Conservation (phyloP, 2,113 vertebrate genomes). For the Pongo abelii region DNA sequence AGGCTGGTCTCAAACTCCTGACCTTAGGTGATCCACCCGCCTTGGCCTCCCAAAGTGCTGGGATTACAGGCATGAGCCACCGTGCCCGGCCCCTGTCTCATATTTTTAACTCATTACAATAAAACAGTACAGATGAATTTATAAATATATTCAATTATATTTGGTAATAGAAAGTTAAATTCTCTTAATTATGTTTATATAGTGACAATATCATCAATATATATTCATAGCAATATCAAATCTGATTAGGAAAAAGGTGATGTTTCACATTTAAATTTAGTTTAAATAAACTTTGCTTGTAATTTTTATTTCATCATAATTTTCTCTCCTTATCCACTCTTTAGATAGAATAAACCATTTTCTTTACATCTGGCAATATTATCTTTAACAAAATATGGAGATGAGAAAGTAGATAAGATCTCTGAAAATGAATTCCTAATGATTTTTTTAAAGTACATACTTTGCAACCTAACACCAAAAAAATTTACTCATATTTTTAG, state of each 20-base stretch:
- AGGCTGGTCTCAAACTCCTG: no score
- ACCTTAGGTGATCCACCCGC: no score
- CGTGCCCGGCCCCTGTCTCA: no score
- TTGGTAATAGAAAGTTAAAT: conserved; percentile 20
- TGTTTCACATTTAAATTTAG: conserved; percentile 32
- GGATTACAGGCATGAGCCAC: no score
- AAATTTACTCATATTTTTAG: conserved; percentile 27
- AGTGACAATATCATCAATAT: conserved; percentile 18
- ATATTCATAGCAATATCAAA: conserved; percentile 19
- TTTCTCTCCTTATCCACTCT: neutral
- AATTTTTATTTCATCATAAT: conserved; percentile 27
- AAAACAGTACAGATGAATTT: conserved; percentile 5
- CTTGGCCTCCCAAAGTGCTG: no score
- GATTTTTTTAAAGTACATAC: neutral
- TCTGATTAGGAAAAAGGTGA: conserved; percentile 30
- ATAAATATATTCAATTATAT: conserved; percentile 38
- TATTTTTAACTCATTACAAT: neutral
- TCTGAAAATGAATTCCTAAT: neutral
- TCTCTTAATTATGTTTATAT: conserved; percentile 20
- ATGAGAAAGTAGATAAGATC: conserved; percentile 28
- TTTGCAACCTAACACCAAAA: conserved; percentile 46
- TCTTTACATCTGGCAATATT: conserved; percentile 4
- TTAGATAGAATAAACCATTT: neutral
- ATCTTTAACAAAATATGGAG: neutral
- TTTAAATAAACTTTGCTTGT: conserved; percentile 35